These are phyloP conservation scores for Heteronetta atricapilla DNA, from an alignment of 2,113 vertebrate genomes.

Conservation along the genomic window DNA sequence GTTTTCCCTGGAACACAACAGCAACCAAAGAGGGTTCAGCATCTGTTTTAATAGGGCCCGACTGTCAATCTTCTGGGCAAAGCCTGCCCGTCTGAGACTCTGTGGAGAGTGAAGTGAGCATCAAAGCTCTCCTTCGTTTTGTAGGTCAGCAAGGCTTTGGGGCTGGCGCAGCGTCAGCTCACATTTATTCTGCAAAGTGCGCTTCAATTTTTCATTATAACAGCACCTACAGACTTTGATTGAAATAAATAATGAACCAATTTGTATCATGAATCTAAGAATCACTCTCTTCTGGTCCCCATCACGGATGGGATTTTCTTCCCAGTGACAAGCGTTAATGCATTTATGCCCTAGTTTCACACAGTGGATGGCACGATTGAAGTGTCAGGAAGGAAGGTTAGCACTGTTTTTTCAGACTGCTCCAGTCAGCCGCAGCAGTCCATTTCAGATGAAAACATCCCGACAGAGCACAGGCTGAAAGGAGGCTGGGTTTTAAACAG, in stretches of 20 bases:
- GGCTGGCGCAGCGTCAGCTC: neutral
- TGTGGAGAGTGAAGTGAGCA: neutral
- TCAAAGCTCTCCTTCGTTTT: conserved; percentile 11
- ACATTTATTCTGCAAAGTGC: neutral
- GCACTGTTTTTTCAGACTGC: conserved; percentile 74
- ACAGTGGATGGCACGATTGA: conserved; percentile 49
- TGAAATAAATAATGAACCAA: conserved; percentile 65
- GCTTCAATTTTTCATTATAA: conserved; percentile 59
- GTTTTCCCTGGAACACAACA: neutral
- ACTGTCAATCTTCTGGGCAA: neutral
- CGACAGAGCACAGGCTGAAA: conserved; percentile 67
- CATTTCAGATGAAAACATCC: conserved; percentile 70
- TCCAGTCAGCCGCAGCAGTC: conserved; percentile 75
- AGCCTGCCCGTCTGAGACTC: neutral
- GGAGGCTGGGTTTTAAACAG: conserved; percentile 70
- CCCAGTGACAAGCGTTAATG: conserved; percentile 42
- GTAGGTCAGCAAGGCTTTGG: conserved; percentile 50
- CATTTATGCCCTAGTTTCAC: conserved; percentile 60
- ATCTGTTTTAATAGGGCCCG: neutral
- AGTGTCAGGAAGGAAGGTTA: conserved; percentile 73
- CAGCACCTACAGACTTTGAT: conserved; percentile 25
- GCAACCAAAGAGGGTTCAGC: neutral
- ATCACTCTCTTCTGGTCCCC: conserved; percentile 14
- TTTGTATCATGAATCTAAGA: conserved; percentile 47
- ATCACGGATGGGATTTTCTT: conserved; percentile 38